Evolutionary conservation across 2,113 vertebrate genomes (phyloP).

Genomic region (Gopherus evgoodei): DNA sequence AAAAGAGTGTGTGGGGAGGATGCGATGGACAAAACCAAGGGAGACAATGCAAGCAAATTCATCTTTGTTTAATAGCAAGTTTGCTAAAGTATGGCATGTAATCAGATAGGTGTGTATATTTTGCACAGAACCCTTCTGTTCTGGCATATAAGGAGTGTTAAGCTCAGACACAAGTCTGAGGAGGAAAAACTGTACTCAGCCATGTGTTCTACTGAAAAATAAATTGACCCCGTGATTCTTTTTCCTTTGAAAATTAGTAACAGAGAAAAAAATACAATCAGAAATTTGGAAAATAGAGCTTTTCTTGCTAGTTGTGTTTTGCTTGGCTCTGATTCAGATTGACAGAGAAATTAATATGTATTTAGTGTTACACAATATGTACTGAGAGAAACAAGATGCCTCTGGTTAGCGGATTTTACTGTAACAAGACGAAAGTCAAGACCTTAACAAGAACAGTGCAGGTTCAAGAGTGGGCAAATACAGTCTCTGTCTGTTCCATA

Average conservation of each 20-base stretch:
- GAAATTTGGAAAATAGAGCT: not conserved
- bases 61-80: not conserved
- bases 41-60: not conserved
- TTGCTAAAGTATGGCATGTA: not conserved
- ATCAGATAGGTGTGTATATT: not conserved
- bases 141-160: not conserved
- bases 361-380: not conserved
- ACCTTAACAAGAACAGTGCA: slow-evolving; percentile 8
- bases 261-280: rapidly evolving
- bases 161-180: not conserved
- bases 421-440: slow-evolving; percentile 30
- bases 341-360: not conserved
- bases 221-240: not conserved
- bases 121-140: rapidly evolving
- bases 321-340: not conserved
- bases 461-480: slow-evolving; percentile 10
- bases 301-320: not conserved
- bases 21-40: not conserved
- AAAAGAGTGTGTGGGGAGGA: rapidly evolving
- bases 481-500: not conserved
- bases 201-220: not conserved
- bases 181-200: not conserved
- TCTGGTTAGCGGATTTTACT: slow-evolving; percentile 16
- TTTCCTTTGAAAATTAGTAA: not conserved
- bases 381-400: slow-evolving; percentile 13